Conservation (phyloP, 2,888 invertebrate genomes). For the Dascillus cervinus region DNA sequence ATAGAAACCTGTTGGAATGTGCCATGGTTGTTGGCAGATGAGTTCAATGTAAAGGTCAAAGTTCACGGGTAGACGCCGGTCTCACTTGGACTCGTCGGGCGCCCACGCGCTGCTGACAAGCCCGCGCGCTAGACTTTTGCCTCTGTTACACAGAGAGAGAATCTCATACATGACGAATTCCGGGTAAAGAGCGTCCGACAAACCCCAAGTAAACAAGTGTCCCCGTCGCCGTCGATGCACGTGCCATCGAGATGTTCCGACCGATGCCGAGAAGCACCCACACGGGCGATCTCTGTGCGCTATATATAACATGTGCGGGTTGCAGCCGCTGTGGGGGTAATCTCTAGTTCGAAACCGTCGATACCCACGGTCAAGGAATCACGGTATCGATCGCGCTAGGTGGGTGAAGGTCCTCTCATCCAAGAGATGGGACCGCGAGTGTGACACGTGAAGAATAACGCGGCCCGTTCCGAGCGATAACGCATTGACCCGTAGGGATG, state of each 20-base stretch:
- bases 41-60: conserved; percentile 31
- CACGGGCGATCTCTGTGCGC: conserved; percentile 18
- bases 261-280: conserved; percentile 20
- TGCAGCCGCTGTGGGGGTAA: conserved; percentile 20
- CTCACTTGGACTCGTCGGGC: conserved; percentile 29
- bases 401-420: conserved; percentile 15
- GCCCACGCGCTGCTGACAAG: conserved; percentile 25
- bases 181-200: conserved; percentile 16
- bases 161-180: conserved; percentile 13
- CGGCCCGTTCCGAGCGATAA: conserved; percentile 12
- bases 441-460: conserved; percentile 15
- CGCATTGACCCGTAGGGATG: conserved; percentile 18
- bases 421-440: conserved; percentile 5
- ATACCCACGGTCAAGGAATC: conserved; percentile 17
- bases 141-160: conserved; percentile 13
- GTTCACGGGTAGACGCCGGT: conserved; percentile 28
- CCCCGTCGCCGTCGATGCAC: conserved; percentile 10
- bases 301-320: conserved; percentile 22
- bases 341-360: conserved; percentile 14
- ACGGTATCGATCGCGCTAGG: conserved; percentile 14
- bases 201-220: conserved; percentile 14
- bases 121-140: conserved; percentile 17
- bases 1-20: conserved; percentile 24
- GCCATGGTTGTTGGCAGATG: conserved; percentile 25
- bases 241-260: conserved; percentile 17